Evolutionary conservation across 53 echinoderm and acorn worm genomes (phyloP), one percentile per base, ranked within the genome.

Genomic region (Patiria pectinifera): DNA sequence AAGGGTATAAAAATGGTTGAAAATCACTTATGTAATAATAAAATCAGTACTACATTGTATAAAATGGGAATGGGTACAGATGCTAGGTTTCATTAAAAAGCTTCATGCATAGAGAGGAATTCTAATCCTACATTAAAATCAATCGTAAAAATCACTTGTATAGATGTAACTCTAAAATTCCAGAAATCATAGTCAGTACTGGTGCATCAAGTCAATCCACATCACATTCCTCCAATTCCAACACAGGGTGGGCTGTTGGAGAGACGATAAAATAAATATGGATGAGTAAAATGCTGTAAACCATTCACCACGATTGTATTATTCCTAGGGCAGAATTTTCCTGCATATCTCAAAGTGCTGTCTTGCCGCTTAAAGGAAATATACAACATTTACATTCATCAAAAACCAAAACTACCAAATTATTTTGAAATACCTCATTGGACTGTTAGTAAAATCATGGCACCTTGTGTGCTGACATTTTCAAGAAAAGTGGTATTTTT

Each of bases 101-200:
- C 11, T 53, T 53, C 79, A 45, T 79, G 16, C 79, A 79, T 79
- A n/a, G 79, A 76, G 76, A 11, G 79, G 4, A 15, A 13, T 79
- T 22, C 10, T 23, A 74, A 74, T 18, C 24, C 74, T 22, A 70
- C 70, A 70, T 70, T 14, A 74, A 74, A 74, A 74, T 74, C 74
- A 74, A 53, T 53, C 53, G 74, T 24, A 74, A 23, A 79, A 79
- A 79, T 45, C 80, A 47, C 80, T 79, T 24, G 45, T 45, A 46
- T 79, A 45, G 4, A 79, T 47, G 10, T 35, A 45, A 46, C 9
- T 5, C 19, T 79, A 22, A 45, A 79, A 79, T 3, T 79, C 80
- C 80, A 47, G 80, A 45, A 79, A 79, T 79, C 80, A 19, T 79
- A 47, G 80, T 79, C 80, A 18, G 80, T 45, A n/a, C 24, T 79